These are phyloP conservation scores for Phragmatobia fuliginosa DNA, from an alignment of 2,888 invertebrate genomes.

Conservation along the genomic window DNA sequence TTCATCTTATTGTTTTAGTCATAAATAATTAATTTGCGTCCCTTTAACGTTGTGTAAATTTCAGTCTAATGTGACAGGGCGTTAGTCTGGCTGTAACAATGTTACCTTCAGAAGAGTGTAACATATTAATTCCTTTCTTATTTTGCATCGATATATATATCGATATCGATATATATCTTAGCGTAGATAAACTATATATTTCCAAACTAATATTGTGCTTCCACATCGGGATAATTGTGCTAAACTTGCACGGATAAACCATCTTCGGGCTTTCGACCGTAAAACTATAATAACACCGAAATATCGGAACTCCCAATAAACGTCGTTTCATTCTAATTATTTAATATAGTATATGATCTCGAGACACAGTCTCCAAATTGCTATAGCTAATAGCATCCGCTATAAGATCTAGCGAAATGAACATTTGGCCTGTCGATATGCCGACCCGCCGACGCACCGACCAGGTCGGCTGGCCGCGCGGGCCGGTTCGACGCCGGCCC, in stretches of 20 bases:
- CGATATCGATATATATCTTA: too few species aligned
- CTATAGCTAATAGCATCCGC: constrained; percentile 40
- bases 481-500: constrained; percentile 3
- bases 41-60: constrained; percentile 39
- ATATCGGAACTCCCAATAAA: constrained; percentile 57
- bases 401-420: constrained; percentile 43
- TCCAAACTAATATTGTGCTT: constrained; percentile 45
- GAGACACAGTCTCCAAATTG: constrained; percentile 50
- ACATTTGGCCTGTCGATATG: constrained; percentile 11
- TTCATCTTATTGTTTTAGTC: constrained; percentile 43
- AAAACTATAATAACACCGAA: constrained; percentile 51
- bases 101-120: constrained; percentile 23
- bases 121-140: constrained; percentile 20
- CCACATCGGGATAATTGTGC: constrained; percentile 44
- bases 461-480: background rate
- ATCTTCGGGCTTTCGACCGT: constrained; percentile 52
- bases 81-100: constrained; percentile 26
- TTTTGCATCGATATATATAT: constrained; percentile 36
- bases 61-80: constrained; percentile 52
- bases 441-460: constrained; percentile 3
- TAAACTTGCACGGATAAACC: constrained; percentile 40
- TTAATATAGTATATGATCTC: constrained; percentile 40
- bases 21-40: constrained; percentile 50
- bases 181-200: constrained; percentile 19
- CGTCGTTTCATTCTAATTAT: constrained; percentile 46